A percentile compares a stretch with the other conserved stretches of the same genome.
phyloP scores from a whole-genome alignment of 2,797 vertebrate species.

The Columba guinea region DNA sequence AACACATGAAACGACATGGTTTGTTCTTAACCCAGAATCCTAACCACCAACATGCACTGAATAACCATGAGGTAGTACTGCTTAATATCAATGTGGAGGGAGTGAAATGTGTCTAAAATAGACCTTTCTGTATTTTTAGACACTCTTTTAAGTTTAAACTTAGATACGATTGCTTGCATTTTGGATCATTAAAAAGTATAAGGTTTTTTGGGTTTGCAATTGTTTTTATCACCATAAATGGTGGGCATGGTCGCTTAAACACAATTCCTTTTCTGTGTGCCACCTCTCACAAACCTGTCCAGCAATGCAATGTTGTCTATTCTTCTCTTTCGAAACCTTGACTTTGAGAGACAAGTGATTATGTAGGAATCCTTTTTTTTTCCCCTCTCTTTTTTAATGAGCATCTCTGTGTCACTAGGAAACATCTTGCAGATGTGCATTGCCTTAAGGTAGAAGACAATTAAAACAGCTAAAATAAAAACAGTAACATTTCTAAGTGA shows the following conservation, averaged over 20 bases:
- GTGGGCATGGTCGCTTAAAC: neutral
- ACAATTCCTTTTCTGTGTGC: neutral
- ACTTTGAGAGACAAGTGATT: neutral
- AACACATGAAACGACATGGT: neutral
- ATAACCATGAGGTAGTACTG: accelerated
- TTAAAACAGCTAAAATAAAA: neutral
- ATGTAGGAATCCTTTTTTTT: neutral
- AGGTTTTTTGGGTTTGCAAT: neutral
- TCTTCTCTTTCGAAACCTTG: neutral
- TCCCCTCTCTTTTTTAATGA: neutral
- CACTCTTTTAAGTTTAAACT: neutral
- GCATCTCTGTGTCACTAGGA: neutral
- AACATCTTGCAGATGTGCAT: neutral
- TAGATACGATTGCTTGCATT: neutral
- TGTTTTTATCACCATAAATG: neutral
- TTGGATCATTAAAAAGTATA: neutral
- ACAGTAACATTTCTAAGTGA: neutral
- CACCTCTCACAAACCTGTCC: neutral
- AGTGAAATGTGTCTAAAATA: neutral
- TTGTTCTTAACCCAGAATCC: neutral
- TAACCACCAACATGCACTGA: neutral
- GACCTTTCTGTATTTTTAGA: neutral
- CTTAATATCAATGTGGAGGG: neutral
- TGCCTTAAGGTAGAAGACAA: neutral
- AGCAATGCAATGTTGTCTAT: neutral